phyloP scores from a whole-genome alignment of 2,113 vertebrate genomes.

The Andinoacara biseriatus region DNA sequence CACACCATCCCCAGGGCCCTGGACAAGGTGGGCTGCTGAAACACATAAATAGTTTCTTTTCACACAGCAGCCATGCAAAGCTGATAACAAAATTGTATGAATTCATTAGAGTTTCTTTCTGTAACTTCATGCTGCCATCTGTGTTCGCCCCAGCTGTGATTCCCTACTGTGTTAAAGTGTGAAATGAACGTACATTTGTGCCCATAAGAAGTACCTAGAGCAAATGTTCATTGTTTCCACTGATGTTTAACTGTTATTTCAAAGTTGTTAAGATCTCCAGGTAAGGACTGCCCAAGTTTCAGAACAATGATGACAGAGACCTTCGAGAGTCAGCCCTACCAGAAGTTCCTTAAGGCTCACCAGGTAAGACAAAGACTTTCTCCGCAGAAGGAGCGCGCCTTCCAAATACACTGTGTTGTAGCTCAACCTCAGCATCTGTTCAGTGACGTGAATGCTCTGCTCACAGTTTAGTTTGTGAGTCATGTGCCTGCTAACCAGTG shows the following conservation, averaged over 20 bases:
- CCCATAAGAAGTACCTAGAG: conserved; percentile 27
- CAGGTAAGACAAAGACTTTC: conserved; percentile 50
- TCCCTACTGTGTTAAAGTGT: conserved; percentile 30
- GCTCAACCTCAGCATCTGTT: conserved; percentile 25
- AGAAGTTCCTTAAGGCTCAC: conserved; percentile 67
- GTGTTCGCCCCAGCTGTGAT: conserved; percentile 21
- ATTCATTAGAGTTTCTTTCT: conserved; percentile 5
- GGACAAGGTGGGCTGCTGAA: conserved; percentile 79
- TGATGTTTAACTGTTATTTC: conserved; percentile 27
- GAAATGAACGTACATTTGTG: conserved; percentile 42
- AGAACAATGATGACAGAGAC: conserved; percentile 82
- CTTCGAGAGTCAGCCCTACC: conserved; percentile 77
- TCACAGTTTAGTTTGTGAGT: conserved; percentile 37
- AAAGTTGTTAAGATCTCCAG: conserved; percentile 83
- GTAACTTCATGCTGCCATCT: neutral
- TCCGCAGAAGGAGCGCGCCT: neutral
- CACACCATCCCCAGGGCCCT: conserved; percentile 82
- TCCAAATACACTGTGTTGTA: neutral
- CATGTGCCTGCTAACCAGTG: conserved; percentile 37
- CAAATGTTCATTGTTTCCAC: conserved; percentile 16
- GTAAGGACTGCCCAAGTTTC: conserved; percentile 81
- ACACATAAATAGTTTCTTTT: conserved; percentile 58
- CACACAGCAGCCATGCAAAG: conserved; percentile 2
- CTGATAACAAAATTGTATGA: conserved; percentile 24
- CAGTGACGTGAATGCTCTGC: conserved; percentile 1